Percentiles rank a stretch among this genome's conserved stretches.
These are phyloP conservation scores for Sterna hirundo DNA, from an alignment of 2,113 vertebrate species.

Conservation along the genomic window DNA sequence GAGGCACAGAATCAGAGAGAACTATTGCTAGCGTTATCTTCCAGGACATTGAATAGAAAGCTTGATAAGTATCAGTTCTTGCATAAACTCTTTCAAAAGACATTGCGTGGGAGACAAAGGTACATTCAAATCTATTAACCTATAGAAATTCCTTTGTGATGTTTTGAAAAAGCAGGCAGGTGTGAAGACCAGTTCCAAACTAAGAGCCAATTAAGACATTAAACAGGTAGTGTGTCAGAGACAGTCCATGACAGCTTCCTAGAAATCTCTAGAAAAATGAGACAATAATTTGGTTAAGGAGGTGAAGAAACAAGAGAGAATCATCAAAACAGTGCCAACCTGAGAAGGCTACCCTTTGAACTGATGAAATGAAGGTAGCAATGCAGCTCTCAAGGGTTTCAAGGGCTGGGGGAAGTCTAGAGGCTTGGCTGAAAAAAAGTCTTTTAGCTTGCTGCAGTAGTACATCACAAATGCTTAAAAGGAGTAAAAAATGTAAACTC, in stretches of 20 bases:
- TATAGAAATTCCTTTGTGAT: background rate
- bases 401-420: background rate
- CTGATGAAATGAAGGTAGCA: background rate
- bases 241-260: background rate
- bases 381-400: background rate
- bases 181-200: background rate
- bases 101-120: background rate
- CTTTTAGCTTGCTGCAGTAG: background rate
- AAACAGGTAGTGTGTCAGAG: fast-evolving
- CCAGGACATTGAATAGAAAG: background rate
- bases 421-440: background rate
- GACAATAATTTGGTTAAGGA: background rate
- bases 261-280: background rate
- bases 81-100: background rate
- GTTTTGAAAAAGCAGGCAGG: background rate
- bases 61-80: background rate
- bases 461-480: background rate
- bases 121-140: background rate
- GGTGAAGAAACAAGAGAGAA: background rate
- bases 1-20: background rate
- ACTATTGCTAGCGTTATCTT: background rate
- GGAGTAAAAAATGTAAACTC: background rate
- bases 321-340: background rate
- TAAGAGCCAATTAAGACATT: background rate
- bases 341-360: background rate